Percentiles rank a stretch among this genome's conserved stretches.
phyloP scores from a whole-genome alignment of 2,113 vertebrate genomes.

The Poecilia latipinna region DNA sequence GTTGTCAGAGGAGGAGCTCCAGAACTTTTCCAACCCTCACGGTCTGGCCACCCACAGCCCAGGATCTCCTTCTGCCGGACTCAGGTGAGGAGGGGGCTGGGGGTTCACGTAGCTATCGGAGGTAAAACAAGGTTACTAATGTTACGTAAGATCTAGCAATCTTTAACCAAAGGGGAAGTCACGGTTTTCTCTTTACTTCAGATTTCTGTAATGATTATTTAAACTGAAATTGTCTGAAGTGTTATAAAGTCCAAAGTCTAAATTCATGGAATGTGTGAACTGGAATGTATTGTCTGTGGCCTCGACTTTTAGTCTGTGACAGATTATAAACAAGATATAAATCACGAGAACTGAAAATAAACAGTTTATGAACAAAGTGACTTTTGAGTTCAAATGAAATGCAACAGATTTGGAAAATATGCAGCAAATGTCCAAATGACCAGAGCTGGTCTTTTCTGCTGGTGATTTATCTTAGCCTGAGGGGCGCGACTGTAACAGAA shows the following conservation, averaged over 20 bases:
- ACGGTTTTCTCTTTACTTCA: not conserved
- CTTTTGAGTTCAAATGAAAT: not conserved
- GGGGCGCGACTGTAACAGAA: not conserved
- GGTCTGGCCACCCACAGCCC: constrained; percentile 85
- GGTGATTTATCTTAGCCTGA: too few relatives aligned
- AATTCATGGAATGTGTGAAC: not conserved
- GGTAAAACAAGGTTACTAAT: not conserved
- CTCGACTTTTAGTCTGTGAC: not conserved
- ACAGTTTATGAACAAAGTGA: too few relatives aligned
- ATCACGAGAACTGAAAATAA: not conserved
- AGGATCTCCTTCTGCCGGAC: constrained; percentile 79
- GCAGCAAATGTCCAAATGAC: not conserved
- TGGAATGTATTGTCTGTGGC: too few relatives aligned
- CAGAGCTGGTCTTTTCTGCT: too few relatives aligned
- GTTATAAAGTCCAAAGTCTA: not conserved
- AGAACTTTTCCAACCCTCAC: constrained; percentile 85
- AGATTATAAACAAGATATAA: not conserved
- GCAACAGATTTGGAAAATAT: not conserved
- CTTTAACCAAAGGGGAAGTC: not conserved
- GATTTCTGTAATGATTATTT: not conserved
- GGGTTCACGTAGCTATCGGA: not conserved
- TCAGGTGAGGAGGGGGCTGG: constrained; percentile 66
- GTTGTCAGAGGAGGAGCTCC: constrained; percentile 83
- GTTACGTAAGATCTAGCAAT: not conserved
- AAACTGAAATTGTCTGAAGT: not conserved